A percentile compares a stretch with the other conserved stretches of the same genome.
These are phyloP conservation scores for Bombycilla garrulus DNA, from an alignment of 2,113 vertebrate genomes.

Conservation along the genomic window DNA sequence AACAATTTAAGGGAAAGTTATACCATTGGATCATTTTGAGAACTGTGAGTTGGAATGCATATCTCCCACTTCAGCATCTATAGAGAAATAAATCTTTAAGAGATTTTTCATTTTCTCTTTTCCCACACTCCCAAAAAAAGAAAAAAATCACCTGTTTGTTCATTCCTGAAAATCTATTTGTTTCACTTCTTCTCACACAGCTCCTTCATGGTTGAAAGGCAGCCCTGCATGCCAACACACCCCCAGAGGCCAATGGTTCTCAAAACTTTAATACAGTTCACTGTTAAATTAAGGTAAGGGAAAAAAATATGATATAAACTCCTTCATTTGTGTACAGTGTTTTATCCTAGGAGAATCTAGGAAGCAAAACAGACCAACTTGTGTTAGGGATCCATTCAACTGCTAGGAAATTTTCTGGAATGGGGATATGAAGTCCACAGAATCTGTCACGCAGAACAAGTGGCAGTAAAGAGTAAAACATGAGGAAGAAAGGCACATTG, in stretches of 20 bases:
- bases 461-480: background rate
- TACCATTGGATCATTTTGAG: background rate
- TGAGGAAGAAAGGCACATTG: background rate
- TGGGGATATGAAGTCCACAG: background rate
- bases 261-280: slow-evolving; percentile 95
- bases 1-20: background rate
- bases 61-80: background rate
- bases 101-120: background rate
- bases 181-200: slow-evolving; percentile 68
- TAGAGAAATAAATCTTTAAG: background rate
- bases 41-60: background rate
- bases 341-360: background rate
- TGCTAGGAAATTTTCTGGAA: background rate
- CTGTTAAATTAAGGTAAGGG: slow-evolving; percentile 93
- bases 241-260: slow-evolving; percentile 94
- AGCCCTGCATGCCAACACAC: slow-evolving; percentile 97
- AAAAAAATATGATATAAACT: background rate
- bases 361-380: background rate
- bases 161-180: background rate
- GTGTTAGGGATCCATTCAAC: background rate
- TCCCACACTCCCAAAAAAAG: no score
- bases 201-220: slow-evolving; percentile 94
- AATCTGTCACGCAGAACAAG: background rate
- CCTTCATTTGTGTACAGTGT: background rate
- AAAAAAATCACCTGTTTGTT: background rate